phyloP scores from a whole-genome alignment of 64 coral and sea anemone genomes.

The Astreopora myriophthalma region DNA sequence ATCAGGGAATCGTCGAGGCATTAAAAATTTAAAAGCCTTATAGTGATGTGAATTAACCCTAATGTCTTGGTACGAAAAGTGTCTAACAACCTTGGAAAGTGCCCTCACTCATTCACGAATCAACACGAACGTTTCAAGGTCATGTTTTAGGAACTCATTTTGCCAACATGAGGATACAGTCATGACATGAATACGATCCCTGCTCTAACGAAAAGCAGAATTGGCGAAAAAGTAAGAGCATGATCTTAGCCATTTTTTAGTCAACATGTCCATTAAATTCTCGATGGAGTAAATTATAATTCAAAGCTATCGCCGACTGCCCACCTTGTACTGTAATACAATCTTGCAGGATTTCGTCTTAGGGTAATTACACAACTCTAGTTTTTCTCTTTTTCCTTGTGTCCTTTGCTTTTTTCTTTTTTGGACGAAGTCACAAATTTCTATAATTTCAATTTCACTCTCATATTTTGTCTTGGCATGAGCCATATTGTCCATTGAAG shows the following conservation, averaged over 20 bases:
- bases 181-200: no score
- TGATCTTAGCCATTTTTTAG: not conserved
- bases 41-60: conserved; percentile 6
- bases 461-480: not conserved
- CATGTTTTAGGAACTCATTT: not conserved
- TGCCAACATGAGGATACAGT: not conserved
- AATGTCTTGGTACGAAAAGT: not conserved
- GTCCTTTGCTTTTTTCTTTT: no score
- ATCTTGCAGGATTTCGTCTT: not conserved
- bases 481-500: not conserved
- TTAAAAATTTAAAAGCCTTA: not conserved
- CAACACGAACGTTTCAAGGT: not conserved
- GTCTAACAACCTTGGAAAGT: not conserved
- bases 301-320: not conserved
- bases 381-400: no score
- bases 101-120: conserved; percentile 18
- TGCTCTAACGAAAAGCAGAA: not conserved
- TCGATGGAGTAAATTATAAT: not conserved
- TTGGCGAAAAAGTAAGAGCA: not conserved
- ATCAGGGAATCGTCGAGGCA: not conserved
- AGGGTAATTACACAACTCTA: no score
- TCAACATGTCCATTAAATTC: not conserved
- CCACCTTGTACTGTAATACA: not conserved
- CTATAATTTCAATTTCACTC: no score
- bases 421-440: no score